Base-by-base conservation (phyloP, 2,888 invertebrate species). In the Aproaerema taeniolella region DNA sequence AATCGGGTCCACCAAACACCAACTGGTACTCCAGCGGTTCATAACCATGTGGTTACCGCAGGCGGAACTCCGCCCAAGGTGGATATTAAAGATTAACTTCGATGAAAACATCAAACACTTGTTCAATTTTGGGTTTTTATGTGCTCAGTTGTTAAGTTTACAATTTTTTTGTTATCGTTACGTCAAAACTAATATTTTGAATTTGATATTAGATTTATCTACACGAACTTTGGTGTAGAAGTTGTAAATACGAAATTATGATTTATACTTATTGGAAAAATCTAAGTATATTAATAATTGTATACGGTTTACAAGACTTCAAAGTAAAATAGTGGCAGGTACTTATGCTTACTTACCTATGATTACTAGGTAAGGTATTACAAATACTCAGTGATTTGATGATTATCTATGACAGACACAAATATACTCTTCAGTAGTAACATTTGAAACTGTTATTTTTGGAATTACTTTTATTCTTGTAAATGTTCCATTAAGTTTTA, bases 11-110 rank as follows among this genome's bases (percentile, higher is more conserved):
- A 43, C 89, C 92, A 40, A 88, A 92, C 46, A 90, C 92, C 42
- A 92, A 93, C 63, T 94, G 94, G 94, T 94, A 94, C 67, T 90
- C 93, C 41, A 87, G 93, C 46, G 90, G 93, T 26, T 93, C 93
- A 89, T 94, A 93, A 90, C 86, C 77, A 56, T 67, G 53, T 65
- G 60, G 55, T 46, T 43, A 44, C 41, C 55, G 56, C 17, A 17
- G 8, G 8, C 12, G 26, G 33, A 17, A 30, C n/a, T n/a, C 12
- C 11, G 10, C n/a, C 30, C 25, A 24, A 10, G 24, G 17, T 16
- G 31, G 31, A 53, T 45, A 39, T 42, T 38, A 41, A 30, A 30
- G 17, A n/a, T 14, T 26, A 9, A 35, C 15, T 45, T 43, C n/a
- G n/a, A n/a, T n/a, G n/a, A n/a, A n/a, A n/a, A 9, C n/a, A n/a